Percentiles rank a stretch among this genome's conserved stretches.
These are phyloP conservation scores for Danio choprae DNA, from an alignment of 2,797 vertebrate species.

Conservation along the genomic window DNA sequence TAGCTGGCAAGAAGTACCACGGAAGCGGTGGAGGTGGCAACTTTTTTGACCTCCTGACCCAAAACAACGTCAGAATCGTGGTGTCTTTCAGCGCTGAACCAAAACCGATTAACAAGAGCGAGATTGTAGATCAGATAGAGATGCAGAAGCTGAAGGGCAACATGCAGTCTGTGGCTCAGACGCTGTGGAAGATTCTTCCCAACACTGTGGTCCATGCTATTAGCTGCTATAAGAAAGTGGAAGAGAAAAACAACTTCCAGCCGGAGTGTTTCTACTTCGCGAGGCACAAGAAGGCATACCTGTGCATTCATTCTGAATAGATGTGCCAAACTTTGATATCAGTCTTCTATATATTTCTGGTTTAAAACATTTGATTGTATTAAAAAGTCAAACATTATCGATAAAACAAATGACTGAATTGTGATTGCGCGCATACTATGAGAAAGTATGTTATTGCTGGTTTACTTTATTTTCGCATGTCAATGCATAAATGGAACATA, in stretches of 20 bases:
- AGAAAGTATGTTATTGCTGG: constrained; percentile 9
- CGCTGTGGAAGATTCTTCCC: constrained; percentile 72
- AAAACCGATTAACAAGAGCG: constrained; percentile 73
- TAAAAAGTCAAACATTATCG: background rate
- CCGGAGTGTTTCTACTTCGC: constrained; percentile 79
- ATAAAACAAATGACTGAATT: constrained; percentile 13
- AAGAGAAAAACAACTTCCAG: constrained; percentile 80
- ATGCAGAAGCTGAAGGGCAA: constrained; percentile 74
- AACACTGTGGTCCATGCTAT: constrained; percentile 79
- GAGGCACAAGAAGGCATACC: constrained; percentile 74
- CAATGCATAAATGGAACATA: background rate
- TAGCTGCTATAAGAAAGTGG: constrained; percentile 79
- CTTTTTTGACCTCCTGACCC: constrained; percentile 78
- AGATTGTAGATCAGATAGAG: constrained; percentile 76
- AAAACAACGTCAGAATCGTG: constrained; percentile 77
- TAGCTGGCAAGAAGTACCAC: constrained; percentile 80
- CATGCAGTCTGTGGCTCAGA: constrained; percentile 76
- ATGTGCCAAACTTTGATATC: constrained; percentile 38
- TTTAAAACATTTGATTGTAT: constrained; percentile 4
- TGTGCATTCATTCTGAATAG: constrained; percentile 80
- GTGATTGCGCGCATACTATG: background rate
- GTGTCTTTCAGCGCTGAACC: constrained; percentile 78
- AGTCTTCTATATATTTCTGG: constrained; percentile 10
- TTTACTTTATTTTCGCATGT: constrained; percentile 7
- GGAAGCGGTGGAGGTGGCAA: constrained; percentile 73